Base-by-base conservation (phyloP, 1,140 invertebrate species). In the Bombus waltoni region DNA sequence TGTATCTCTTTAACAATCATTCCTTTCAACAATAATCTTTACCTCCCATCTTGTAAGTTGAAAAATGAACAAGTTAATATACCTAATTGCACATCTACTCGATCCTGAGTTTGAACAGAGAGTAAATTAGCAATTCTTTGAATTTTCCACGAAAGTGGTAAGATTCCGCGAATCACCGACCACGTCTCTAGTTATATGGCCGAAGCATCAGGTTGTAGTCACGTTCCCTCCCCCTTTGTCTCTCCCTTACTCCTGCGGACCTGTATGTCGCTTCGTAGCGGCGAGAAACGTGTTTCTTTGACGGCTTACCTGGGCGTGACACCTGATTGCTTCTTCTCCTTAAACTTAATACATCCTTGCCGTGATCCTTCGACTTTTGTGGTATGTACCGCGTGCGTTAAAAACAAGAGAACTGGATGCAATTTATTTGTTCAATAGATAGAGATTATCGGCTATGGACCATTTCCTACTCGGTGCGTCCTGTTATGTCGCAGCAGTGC, bases 301-400 rank as follows among this genome's bases (percentile, higher is more conserved):
- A 28, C 2, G 28, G 42, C 81, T 87, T 83, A 90, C 89, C 88
- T 90, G 88, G 88, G 85, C 81, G 89, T 90, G 85, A 89, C 85
- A 66, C 66, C 70, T 77, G 32, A 1, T 75, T 35, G 1, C 5
- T 70, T 70, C 32, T 8, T 53, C 68, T 9, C n/a, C 38, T 59
- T 25, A 73, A 75, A 68, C 28, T 65, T 32, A 89, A 73, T 75
- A 68, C 89, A 90, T 90, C 40, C 35, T 80, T 79, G 38, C n/a
- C 15, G 15, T 1, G 81, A 62, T 35, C 18, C 62, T 11, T 40
- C 35, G 6, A 22, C 22, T 42, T n/a, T 47, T 13, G 8, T 35
- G 2, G 4, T 59, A 18, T 53, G 9, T 44, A 38, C 11, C 22
- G 32, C 42, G 40, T 32, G 18, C 22, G 62, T 79, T 3, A 4